These are phyloP conservation scores for Ancistrus triradiatus DNA, from an alignment of 2,113 vertebrate genomes.

Conservation along the genomic window DNA sequence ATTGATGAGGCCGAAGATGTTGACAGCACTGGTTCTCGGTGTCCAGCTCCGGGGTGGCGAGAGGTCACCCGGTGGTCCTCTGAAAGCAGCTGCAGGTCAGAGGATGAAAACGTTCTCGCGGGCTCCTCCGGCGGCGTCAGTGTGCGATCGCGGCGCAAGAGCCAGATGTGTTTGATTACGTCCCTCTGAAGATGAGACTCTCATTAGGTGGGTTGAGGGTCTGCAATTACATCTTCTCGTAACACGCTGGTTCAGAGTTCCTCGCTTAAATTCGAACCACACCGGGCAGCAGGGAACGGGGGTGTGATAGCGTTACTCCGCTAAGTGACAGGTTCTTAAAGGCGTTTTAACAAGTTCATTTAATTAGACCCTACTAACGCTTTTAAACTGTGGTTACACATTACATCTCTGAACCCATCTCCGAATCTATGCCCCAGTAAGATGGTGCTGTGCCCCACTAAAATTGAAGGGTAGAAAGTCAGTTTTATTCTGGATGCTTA, in stretches of 20 bases:
- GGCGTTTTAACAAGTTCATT: conserved; percentile 38
- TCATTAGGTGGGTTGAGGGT: conserved; percentile 2
- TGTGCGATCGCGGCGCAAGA: conserved; percentile 34
- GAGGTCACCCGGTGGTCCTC: conserved; percentile 52
- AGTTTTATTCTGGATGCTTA: too few relatives aligned
- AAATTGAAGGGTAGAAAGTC: too few relatives aligned
- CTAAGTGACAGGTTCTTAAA: conserved; percentile 39
- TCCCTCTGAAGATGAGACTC: conserved; percentile 15
- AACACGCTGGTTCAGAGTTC: conserved; percentile 8
- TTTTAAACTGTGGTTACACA: too few relatives aligned
- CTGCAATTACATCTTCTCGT: neutral
- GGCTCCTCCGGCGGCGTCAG: conserved; percentile 24
- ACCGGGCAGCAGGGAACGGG: conserved; percentile 3
- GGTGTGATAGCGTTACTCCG: conserved; percentile 36
- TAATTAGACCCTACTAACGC: conserved; percentile 44
- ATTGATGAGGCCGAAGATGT: conserved; percentile 66
- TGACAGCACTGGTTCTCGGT: conserved; percentile 58
- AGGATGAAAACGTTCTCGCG: conserved; percentile 66
- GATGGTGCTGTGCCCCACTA: too few relatives aligned
- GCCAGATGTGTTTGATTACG: conserved; percentile 38
- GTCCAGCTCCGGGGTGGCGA: conserved; percentile 62
- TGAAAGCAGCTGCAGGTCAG: conserved; percentile 68
- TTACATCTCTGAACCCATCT: too few relatives aligned
- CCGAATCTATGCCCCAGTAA: too few relatives aligned
- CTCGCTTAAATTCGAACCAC: neutral